phyloP scores from a whole-genome alignment of 2,888 invertebrate genomes.

The Adelognathus sp. region DNA sequence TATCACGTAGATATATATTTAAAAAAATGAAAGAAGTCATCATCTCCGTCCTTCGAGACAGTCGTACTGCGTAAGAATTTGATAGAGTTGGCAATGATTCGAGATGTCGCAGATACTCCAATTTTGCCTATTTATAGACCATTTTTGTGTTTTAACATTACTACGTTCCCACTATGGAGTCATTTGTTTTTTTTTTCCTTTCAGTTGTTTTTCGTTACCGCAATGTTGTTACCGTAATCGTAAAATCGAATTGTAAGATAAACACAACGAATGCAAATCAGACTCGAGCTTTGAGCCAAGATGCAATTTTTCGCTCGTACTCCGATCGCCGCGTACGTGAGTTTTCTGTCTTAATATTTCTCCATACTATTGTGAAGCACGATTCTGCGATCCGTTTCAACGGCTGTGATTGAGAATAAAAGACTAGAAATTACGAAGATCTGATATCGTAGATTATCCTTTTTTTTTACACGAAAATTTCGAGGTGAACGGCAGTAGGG shows the following conservation, averaged over 20 bases:
- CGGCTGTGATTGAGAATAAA: slow-evolving; percentile 73
- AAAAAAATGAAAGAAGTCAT: slow-evolving; percentile 38
- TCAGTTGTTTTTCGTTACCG: not conserved
- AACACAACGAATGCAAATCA: slow-evolving; percentile 33
- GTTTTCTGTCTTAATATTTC: slow-evolving; percentile 8
- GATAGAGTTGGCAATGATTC: slow-evolving; percentile 29
- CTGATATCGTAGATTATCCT: slow-evolving; percentile 33
- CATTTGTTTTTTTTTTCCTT: not conserved
- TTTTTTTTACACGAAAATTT: slow-evolving; percentile 27
- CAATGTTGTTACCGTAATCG: slow-evolving; percentile 39
- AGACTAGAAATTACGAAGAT: slow-evolving; percentile 65
- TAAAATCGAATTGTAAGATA: slow-evolving; percentile 35
- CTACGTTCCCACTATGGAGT: not conserved
- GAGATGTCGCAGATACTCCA: not conserved
- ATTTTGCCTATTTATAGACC: not conserved
- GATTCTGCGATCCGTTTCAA: slow-evolving; percentile 59
- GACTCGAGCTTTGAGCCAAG: slow-evolving; percentile 4
- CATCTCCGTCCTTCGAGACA: slow-evolving; percentile 56
- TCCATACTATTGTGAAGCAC: slow-evolving; percentile 2
- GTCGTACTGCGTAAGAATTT: slow-evolving; percentile 34
- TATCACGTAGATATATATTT: slow-evolving; percentile 4
- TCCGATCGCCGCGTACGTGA: slow-evolving; percentile 19
- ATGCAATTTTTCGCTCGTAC: not conserved
- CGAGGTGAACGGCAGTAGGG: not conserved
- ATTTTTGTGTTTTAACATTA: not conserved